phyloP scores from a whole-genome alignment of 2,797 vertebrate species.

The Hozukius guyotensis region DNA sequence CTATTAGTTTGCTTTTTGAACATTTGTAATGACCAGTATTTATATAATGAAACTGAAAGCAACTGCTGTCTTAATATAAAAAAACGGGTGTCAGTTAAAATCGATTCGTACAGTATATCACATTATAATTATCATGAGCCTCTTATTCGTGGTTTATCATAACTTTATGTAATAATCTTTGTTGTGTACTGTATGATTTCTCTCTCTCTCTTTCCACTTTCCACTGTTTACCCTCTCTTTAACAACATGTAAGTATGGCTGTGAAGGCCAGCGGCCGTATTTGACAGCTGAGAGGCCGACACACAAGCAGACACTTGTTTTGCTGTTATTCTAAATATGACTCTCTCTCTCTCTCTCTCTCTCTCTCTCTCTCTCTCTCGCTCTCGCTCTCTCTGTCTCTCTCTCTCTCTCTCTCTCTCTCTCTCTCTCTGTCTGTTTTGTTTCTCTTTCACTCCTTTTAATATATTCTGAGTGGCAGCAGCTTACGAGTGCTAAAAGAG shows the following conservation, averaged over 20 bases:
- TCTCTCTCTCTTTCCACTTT: not conserved
- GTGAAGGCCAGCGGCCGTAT: conserved; percentile 3
- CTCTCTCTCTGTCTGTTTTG: not conserved
- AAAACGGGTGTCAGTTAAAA: not conserved
- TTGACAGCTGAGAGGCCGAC: conserved; percentile 4
- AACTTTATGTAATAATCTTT: not conserved
- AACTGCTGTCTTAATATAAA: not conserved
- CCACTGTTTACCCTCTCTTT: not conserved
- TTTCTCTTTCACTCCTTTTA: not conserved
- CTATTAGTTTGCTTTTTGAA: not conserved
- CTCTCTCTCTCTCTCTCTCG: not conserved
- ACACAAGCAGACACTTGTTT: conserved; percentile 14
- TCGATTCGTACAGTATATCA: not conserved
- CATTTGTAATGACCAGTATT: not conserved
- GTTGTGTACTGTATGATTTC: not conserved
- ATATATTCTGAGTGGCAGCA: conserved; percentile 5
- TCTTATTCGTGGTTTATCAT: not conserved
- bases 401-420: too few relatives aligned
- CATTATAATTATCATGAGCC: not conserved
- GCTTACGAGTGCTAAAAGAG: not conserved
- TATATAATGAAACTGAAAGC: not conserved
- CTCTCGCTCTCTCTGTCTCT: not conserved
- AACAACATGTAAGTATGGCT: not conserved
- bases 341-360: not conserved
- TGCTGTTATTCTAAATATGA: not conserved